These are phyloP conservation scores for Phaonia tiefii DNA, from an alignment of 2,888 invertebrate species.

Conservation along the genomic window DNA sequence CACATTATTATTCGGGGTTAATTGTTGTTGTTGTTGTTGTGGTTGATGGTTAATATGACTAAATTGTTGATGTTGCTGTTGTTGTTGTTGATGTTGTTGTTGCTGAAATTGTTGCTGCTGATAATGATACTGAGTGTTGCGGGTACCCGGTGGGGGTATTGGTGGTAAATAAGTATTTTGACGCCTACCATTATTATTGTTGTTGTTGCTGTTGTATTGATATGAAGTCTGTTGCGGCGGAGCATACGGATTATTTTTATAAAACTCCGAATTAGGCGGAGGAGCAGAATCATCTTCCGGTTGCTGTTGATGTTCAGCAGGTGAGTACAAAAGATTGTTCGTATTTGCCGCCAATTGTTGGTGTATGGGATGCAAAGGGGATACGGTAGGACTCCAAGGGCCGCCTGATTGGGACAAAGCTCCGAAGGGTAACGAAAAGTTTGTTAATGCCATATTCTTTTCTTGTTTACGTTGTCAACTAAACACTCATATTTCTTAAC, in stretches of 20 bases:
- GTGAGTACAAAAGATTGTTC: conserved; percentile 79
- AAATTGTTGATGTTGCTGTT: conserved; percentile 61
- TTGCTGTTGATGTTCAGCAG: conserved; percentile 79
- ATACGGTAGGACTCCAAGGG: conserved; percentile 78
- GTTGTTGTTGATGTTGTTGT: conserved; percentile 67
- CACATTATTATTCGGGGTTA: conserved; percentile 70
- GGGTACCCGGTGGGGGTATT: conserved; percentile 70
- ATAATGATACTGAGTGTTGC: conserved; percentile 73
- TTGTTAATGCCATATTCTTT: conserved; percentile 78
- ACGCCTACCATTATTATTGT: conserved; percentile 73
- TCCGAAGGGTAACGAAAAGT: conserved; percentile 80
- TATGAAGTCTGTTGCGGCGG: conserved; percentile 73
- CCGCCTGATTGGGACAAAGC: conserved; percentile 72
- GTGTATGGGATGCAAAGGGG: conserved; percentile 78
- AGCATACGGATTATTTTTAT: conserved; percentile 80
- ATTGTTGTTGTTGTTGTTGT: conserved; percentile 67
- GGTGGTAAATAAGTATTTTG: conserved; percentile 79
- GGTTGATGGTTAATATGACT: conserved; percentile 69
- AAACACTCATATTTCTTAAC: background rate
- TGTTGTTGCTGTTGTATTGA: conserved; percentile 71
- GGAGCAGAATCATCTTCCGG: conserved; percentile 68
- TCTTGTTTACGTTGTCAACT: conserved; percentile 32
- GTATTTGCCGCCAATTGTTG: conserved; percentile 80
- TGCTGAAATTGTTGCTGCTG: conserved; percentile 71
- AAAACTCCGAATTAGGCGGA: conserved; percentile 73